Evolutionary conservation across 64 coral and sea anemone species (phyloP).

Genomic region (Porites australiensis): DNA sequence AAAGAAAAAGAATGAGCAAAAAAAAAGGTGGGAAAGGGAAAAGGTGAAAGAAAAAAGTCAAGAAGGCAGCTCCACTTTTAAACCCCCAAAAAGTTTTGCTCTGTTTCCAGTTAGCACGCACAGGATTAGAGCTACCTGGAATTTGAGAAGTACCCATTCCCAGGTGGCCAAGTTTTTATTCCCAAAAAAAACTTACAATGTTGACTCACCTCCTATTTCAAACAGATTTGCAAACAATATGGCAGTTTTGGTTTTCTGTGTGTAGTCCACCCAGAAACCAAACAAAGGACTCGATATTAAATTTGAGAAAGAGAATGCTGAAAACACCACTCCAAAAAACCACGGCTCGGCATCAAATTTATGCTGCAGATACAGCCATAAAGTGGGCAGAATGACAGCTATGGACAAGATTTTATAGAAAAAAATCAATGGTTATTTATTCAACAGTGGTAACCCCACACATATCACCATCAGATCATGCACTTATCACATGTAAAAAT

Average conservation of each 20-base stretch:
- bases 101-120: too few species aligned
- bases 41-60: too few species aligned
- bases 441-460: neutral
- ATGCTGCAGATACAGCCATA: slow-evolving; percentile 92
- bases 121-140: too few species aligned
- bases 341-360: slow-evolving; percentile 81
- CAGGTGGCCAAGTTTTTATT: too few species aligned
- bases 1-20: too few species aligned
- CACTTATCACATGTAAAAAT: too few species aligned
- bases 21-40: too few species aligned
- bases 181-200: too few species aligned
- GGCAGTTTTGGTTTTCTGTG: slow-evolving; percentile 72
- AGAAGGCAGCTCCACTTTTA: too few species aligned
- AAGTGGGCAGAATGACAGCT: slow-evolving; percentile 97
- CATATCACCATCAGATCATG: too few species aligned
- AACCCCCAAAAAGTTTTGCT: too few species aligned
- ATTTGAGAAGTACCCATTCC: too few species aligned
- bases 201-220: slow-evolving; percentile 92
- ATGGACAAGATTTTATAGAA: neutral
- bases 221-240: slow-evolving; percentile 93
- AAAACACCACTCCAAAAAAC: slow-evolving; percentile 92
- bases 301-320: slow-evolving; percentile 90
- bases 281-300: slow-evolving; percentile 87
- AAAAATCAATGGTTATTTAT: neutral
- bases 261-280: slow-evolving; percentile 92